phyloP scores from a whole-genome alignment of 2,888 invertebrate genomes.

The Smittia aterrima region DNA sequence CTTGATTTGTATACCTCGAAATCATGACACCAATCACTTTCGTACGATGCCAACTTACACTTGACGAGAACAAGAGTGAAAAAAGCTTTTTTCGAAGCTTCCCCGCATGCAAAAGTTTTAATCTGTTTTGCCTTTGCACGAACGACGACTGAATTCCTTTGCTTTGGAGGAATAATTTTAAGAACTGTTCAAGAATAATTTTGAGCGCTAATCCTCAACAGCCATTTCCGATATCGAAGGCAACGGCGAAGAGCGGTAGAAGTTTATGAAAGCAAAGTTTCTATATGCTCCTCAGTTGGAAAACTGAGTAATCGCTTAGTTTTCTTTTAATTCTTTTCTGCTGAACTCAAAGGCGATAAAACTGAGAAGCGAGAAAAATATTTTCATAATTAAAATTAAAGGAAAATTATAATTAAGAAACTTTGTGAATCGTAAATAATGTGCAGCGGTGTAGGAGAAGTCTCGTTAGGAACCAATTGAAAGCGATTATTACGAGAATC shows the following conservation, averaged over 20 bases:
- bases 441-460: slow-evolving; percentile 2
- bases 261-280: background rate
- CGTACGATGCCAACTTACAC: slow-evolving; percentile 16
- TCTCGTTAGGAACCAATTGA: slow-evolving; percentile 7
- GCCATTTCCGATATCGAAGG: slow-evolving; percentile 12
- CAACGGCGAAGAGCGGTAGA: background rate
- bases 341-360: background rate
- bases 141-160: background rate
- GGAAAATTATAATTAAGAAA: slow-evolving; percentile 41
- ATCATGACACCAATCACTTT: background rate
- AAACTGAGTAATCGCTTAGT: background rate
- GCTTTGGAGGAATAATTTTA: background rate
- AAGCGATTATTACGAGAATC: slow-evolving; percentile 27
- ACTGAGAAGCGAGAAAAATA: background rate
- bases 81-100: slow-evolving; percentile 6
- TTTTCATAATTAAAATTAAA: slow-evolving; percentile 39
- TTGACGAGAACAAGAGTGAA: slow-evolving; percentile 16
- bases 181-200: background rate
- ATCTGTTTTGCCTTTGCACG: slow-evolving; percentile 21
- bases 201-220: slow-evolving; percentile 22
- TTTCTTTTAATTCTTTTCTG: background rate
- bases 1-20: background rate
- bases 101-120: slow-evolving; percentile 32
- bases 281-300: background rate
- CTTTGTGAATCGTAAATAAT: slow-evolving; percentile 38